These are phyloP conservation scores for Otus sunia DNA, from an alignment of 2,113 vertebrate genomes.

Conservation along the genomic window DNA sequence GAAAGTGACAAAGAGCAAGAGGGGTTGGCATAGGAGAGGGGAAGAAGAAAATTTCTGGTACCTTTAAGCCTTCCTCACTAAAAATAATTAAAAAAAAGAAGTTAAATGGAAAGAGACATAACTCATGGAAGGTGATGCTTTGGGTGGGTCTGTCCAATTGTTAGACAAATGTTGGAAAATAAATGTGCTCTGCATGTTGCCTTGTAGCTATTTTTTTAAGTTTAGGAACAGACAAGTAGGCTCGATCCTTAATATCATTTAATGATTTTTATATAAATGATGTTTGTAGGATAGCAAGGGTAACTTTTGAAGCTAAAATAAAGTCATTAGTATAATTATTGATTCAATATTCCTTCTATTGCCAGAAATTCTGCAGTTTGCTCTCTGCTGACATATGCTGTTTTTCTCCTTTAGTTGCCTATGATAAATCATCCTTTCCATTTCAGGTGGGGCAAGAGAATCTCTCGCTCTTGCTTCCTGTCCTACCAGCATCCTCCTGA, in stretches of 20 bases:
- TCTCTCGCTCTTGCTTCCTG: background rate
- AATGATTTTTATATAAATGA: background rate
- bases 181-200: background rate
- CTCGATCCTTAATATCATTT: background rate
- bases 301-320: background rate
- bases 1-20: background rate
- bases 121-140: background rate
- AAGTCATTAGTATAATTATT: background rate
- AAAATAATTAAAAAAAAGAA: background rate
- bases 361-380: background rate
- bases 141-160: background rate
- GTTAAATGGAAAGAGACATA: background rate
- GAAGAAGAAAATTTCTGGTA: background rate
- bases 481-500: background rate
- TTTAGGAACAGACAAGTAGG: background rate
- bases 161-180: conserved; percentile 24
- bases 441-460: conserved; percentile 3
- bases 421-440: conserved; percentile 21
- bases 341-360: background rate
- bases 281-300: background rate
- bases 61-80: background rate
- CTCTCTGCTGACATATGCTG: background rate
- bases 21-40: background rate
- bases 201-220: background rate
- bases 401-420: background rate